A percentile compares a stretch with the other conserved stretches of the same genome.
Evolutionary conservation across 1,140 invertebrate genomes (phyloP).

Genomic region (Formica exsecta): DNA sequence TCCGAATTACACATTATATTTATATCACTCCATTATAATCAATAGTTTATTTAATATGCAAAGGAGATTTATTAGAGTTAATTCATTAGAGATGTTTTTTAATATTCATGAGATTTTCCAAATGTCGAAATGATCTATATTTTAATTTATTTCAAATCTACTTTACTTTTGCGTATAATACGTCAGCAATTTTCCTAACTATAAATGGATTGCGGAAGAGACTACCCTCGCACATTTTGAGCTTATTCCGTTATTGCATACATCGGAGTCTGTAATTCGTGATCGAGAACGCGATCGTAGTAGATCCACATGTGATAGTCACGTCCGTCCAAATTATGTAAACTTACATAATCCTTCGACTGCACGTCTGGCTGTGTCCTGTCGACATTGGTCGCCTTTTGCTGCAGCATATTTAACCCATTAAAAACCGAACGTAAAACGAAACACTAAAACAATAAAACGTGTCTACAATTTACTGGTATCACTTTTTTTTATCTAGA

Average conservation of each 20-base stretch:
- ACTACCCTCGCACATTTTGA: neutral
- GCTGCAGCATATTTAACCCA: neutral
- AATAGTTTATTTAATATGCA: neutral
- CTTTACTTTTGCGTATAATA: neutral
- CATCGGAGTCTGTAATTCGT: neutral
- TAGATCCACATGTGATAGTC: conserved; percentile 36
- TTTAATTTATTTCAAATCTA: neutral
- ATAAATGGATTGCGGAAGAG: neutral
- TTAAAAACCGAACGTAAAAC: neutral
- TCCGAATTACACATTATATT: neutral
- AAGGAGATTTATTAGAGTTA: neutral
- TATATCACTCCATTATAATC: neutral
- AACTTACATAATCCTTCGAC: conserved; percentile 46
- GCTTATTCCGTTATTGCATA: neutral
- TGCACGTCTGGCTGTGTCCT: conserved; percentile 5
- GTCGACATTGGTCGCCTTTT: neutral
- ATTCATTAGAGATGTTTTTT: neutral
- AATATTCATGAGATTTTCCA: neutral
- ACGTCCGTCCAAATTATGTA: conserved; percentile 51
- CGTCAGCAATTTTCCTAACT: neutral
- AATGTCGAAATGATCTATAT: neutral
- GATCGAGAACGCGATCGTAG: conserved; percentile 15
- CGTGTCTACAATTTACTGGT: neutral
- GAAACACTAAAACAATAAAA: too few species aligned
- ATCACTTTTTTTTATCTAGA: neutral